These are phyloP conservation scores for Nephrotoma flavescens DNA, from an alignment of 2,888 invertebrate species.

Conservation along the genomic window DNA sequence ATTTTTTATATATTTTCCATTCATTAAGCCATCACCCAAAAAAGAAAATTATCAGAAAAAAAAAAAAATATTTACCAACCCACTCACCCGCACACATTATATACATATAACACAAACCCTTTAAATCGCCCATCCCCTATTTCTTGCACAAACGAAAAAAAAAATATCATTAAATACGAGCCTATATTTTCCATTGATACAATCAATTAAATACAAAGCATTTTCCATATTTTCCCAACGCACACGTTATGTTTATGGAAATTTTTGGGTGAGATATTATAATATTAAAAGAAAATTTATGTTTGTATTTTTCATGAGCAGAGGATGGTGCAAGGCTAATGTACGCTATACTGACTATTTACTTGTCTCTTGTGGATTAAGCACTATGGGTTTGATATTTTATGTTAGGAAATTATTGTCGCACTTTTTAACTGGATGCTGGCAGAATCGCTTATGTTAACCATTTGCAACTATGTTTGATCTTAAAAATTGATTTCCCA, in stretches of 20 bases:
- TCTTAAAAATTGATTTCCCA: too few species aligned
- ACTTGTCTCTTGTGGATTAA: not conserved
- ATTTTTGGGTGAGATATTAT: not conserved
- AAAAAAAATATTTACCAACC: not conserved
- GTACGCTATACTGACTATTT: not conserved
- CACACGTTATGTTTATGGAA: not conserved
- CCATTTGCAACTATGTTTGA: too few species aligned
- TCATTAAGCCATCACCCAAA: not conserved
- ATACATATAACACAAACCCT: not conserved
- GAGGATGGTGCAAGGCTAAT: not conserved
- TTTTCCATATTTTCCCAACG: not conserved
- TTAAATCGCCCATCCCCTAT: not conserved
- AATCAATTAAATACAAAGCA: not conserved
- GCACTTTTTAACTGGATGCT: too few species aligned
- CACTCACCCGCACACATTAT: not conserved
- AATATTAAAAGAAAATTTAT: not conserved
- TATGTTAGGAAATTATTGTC: too few species aligned
- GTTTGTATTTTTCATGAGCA: not conserved
- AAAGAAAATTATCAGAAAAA: not conserved
- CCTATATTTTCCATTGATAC: not conserved
- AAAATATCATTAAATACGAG: not conserved
- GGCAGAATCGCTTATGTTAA: too few species aligned
- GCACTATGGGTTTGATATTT: too few species aligned
- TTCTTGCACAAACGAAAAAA: not conserved
- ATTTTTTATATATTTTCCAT: not conserved